Conservation (phyloP, 2,797 vertebrate genomes). For the Microcaecilia unicolor region DNA sequence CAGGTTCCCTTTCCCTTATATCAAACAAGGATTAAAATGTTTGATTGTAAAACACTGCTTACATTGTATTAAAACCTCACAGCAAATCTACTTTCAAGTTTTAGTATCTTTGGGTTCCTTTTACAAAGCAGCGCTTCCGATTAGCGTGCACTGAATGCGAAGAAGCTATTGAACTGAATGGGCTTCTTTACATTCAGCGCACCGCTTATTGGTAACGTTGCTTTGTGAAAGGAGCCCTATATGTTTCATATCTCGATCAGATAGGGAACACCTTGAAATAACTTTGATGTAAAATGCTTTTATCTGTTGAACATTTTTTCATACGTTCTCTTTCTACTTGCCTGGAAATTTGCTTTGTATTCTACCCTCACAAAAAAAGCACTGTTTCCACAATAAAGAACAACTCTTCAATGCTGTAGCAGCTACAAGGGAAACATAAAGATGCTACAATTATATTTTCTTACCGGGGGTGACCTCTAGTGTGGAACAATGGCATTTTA, state of each 20-base stretch:
- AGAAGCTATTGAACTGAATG: too few relatives aligned
- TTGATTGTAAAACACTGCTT: too few relatives aligned
- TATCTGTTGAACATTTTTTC: conserved; percentile 15
- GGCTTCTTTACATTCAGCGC: too few relatives aligned
- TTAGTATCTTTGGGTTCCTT: neutral
- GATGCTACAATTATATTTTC: conserved; percentile 44
- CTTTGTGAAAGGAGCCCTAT: too few relatives aligned
- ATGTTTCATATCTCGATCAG: too few relatives aligned
- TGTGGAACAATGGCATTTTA: conserved; percentile 58
- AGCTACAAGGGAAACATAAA: conserved; percentile 32
- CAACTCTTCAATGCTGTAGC: conserved; percentile 15
- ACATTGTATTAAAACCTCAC: neutral
- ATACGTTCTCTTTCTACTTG: conserved; percentile 20
- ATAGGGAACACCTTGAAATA: conserved; percentile 14
- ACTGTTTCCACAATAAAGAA: conserved; percentile 22
- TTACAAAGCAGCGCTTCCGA: too few relatives aligned
- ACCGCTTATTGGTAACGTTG: too few relatives aligned
- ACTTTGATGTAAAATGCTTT: conserved; percentile 7
- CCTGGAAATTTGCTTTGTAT: conserved; percentile 20
- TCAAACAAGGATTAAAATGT: too few relatives aligned
- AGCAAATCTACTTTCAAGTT: neutral
- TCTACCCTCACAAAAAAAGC: conserved; percentile 22
- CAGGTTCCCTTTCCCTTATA: too few relatives aligned
- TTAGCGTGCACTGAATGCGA: too few relatives aligned
- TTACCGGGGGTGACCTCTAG: conserved; percentile 59